These are phyloP conservation scores for Stercorarius parasiticus DNA, from an alignment of 2,113 vertebrate species.

Conservation along the genomic window DNA sequence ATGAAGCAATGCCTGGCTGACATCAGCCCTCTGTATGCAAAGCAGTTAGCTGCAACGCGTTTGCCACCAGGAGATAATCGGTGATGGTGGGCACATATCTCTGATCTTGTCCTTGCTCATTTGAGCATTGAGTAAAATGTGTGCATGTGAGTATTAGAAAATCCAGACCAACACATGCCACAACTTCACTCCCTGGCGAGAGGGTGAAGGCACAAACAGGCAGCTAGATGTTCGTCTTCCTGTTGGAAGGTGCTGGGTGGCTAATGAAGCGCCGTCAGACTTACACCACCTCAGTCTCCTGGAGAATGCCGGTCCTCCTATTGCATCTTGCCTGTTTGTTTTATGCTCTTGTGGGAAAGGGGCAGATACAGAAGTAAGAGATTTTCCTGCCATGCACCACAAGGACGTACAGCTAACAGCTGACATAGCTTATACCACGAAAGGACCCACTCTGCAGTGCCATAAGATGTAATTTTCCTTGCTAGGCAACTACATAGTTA, in stretches of 20 bases:
- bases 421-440: background rate
- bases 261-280: background rate
- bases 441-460: background rate
- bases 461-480: background rate
- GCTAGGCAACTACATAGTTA: background rate
- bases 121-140: background rate
- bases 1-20: background rate
- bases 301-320: background rate
- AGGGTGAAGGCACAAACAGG: background rate
- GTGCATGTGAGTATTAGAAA: background rate
- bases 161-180: background rate
- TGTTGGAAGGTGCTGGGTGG: background rate
- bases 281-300: background rate
- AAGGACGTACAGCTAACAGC: background rate
- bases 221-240: background rate
- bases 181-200: background rate
- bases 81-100: background rate
- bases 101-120: background rate
- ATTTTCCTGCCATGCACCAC: background rate
- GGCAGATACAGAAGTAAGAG: background rate
- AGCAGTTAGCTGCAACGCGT: background rate
- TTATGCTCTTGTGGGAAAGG: background rate
- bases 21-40: background rate
- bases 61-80: background rate
- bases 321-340: background rate